Evolutionary conservation across 2,113 vertebrate genomes (phyloP), one percentile per base, ranked within the genome.

Genomic region (Polypterus senegalus): DNA sequence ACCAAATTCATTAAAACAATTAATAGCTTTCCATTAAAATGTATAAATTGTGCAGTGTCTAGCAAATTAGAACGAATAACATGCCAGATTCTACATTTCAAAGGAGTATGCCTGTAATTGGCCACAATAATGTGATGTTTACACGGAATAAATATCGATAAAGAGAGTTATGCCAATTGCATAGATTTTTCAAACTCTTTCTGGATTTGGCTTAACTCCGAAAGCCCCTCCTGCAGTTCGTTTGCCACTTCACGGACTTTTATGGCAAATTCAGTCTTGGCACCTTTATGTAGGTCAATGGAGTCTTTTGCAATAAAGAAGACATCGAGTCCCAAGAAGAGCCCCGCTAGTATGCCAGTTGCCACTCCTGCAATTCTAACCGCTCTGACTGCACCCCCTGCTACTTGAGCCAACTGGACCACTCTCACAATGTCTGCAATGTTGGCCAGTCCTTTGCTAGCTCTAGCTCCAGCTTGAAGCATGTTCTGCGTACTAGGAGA

Each of bases 151-250:
- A 1, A 27, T 27, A 27, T 27, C 27, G 1, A 27, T 27, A 27
- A 27, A 27, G 27, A 27, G 27, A 27, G 27, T 27, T 27, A 27
- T 27, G 27, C 27, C 27, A 27, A 27, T 27, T 27, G 27, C 79
- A 63, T 74, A 0, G 77, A 68, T 0, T 80, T 78, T 46, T 79
- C 77, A 0, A 88, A 67, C n/a, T 83, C 73, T 8, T 85, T 81
- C 55, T 81, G 67, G 71, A 85, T 76, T 49, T 57, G 4, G 5
- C 83, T 86, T 5, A 85, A 76, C 59, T 77, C 71, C 60, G 79
- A 49, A 1, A 87, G 54, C 0, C 63, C 63, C 0, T 78, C 69
- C 2, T 85, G 82, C 8, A 89, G 77, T 9, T 69, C 5, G 0
- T 60, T 67, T 1, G 78, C 80, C 59, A 81, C 64, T 5, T 62